Evolutionary conservation across 2,888 invertebrate genomes (phyloP).

Genomic region (Lutraria lutraria): DNA sequence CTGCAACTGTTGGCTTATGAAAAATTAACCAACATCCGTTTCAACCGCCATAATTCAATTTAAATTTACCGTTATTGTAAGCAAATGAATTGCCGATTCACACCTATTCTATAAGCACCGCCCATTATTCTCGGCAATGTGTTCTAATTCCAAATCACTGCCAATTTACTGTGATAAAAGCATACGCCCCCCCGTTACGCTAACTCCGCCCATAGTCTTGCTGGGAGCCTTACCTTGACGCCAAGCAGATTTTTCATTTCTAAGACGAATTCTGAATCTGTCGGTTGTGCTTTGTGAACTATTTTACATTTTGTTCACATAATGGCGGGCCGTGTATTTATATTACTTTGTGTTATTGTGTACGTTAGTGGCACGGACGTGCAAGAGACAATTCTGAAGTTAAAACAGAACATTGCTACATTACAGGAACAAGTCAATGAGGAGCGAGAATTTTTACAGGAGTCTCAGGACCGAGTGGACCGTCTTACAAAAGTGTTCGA

Average conservation of each 20-base stretch:
- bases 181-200: too few relatives aligned
- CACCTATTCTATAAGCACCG: not conserved
- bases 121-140: not conserved
- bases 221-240: not conserved
- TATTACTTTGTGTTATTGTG: conserved; percentile 45
- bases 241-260: not conserved
- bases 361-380: conserved; percentile 45
- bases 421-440: conserved; percentile 48
- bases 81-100: too few relatives aligned
- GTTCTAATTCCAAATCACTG: not conserved
- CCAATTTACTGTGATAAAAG: not conserved
- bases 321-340: conserved; percentile 58
- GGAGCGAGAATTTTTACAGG: conserved; percentile 54
- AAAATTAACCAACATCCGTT: too few relatives aligned
- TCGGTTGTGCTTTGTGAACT: conserved; percentile 27
- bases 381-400: conserved; percentile 46
- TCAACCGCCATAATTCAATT: too few relatives aligned
- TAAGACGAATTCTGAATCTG: not conserved
- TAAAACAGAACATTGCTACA: conserved; percentile 53
- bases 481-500: conserved; percentile 43
- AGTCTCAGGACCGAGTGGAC: conserved; percentile 38
- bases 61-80: too few relatives aligned
- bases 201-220: not conserved
- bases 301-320: not conserved
- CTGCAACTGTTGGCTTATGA: too few relatives aligned